Evolutionary conservation across 2,888 invertebrate species (phyloP).

Genomic region (Drosophila leonis): DNA sequence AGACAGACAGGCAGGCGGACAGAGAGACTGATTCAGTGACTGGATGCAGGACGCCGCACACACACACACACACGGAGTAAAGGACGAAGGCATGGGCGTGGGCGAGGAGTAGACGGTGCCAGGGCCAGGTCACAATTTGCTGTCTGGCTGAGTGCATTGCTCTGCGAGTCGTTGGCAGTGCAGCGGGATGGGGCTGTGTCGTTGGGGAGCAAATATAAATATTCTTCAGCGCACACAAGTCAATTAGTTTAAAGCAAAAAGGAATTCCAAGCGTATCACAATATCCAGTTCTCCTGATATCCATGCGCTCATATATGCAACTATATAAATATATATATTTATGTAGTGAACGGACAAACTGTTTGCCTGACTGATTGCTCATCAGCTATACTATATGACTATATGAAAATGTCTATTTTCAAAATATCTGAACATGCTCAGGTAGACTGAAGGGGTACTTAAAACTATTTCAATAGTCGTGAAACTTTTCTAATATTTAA

Average conservation of each 20-base stretch:
- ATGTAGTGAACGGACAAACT: neutral
- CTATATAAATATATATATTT: constrained; percentile 1
- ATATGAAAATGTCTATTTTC: neutral
- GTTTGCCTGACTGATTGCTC: neutral
- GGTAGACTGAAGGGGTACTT: too few relatives aligned
- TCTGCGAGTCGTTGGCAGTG: constrained; percentile 39
- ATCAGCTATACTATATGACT: neutral
- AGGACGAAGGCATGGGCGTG: neutral
- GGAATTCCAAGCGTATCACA: constrained; percentile 12
- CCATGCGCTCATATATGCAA: neutral
- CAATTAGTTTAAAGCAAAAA: constrained; percentile 46
- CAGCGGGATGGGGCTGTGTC: neutral
- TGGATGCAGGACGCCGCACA: constrained; percentile 20
- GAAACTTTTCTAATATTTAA: too few relatives aligned
- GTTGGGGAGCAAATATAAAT: constrained; percentile 24
- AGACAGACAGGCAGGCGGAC: constrained; percentile 11
- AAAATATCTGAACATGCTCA: neutral
- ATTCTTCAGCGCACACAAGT: constrained; percentile 42
- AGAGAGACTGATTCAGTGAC: constrained; percentile 33
- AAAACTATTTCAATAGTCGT: too few relatives aligned
- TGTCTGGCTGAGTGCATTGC: constrained; percentile 54
- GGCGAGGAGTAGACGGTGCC: neutral
- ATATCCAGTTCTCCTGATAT: neutral
- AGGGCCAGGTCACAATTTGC: constrained; percentile 48
- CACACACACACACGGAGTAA: neutral